phyloP scores from a whole-genome alignment of 1,140 invertebrate species.

The Muscidifurax raptorellus region DNA sequence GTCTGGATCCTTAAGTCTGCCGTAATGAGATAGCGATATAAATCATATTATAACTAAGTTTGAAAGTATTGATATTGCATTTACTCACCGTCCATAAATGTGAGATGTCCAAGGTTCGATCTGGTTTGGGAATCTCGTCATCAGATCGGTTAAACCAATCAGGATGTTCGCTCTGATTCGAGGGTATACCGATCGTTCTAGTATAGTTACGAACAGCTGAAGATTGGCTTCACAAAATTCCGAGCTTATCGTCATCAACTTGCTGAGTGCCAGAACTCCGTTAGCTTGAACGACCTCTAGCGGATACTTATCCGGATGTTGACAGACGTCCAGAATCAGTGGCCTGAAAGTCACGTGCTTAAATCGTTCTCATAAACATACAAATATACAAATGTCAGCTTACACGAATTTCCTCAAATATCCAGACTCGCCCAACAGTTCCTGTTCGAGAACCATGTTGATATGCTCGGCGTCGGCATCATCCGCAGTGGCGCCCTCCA shows the following conservation, averaged over 20 bases:
- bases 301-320: slow-evolving; percentile 78
- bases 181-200: slow-evolving; percentile 85
- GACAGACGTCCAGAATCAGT: slow-evolving; percentile 77
- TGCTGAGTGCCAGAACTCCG: slow-evolving; percentile 84
- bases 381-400: slow-evolving; percentile 45
- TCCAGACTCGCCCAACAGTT: slow-evolving; percentile 80
- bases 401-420: slow-evolving; percentile 77
- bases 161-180: slow-evolving; percentile 88
- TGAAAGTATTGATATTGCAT: not conserved
- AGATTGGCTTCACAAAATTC: slow-evolving; percentile 88
- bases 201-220: slow-evolving; percentile 89
- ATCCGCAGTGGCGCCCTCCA: slow-evolving; percentile 89
- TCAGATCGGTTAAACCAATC: slow-evolving; percentile 91
- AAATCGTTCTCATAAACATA: not conserved
- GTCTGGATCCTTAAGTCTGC: slow-evolving; percentile 85
- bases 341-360: slow-evolving; percentile 61
- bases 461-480: slow-evolving; percentile 92
- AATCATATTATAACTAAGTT: too few relatives aligned
- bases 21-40: slow-evolving; percentile 52
- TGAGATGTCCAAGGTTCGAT: slow-evolving; percentile 94
- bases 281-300: slow-evolving; percentile 82
- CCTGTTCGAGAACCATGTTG: slow-evolving; percentile 84
- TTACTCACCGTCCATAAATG: slow-evolving; percentile 86
- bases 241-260: slow-evolving; percentile 92
- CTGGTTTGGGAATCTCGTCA: slow-evolving; percentile 92